A percentile compares a stretch with the other conserved stretches of the same genome.
Evolutionary conservation across 2,113 vertebrate genomes (phyloP).

Genomic region (Eretmochelys imbricata): DNA sequence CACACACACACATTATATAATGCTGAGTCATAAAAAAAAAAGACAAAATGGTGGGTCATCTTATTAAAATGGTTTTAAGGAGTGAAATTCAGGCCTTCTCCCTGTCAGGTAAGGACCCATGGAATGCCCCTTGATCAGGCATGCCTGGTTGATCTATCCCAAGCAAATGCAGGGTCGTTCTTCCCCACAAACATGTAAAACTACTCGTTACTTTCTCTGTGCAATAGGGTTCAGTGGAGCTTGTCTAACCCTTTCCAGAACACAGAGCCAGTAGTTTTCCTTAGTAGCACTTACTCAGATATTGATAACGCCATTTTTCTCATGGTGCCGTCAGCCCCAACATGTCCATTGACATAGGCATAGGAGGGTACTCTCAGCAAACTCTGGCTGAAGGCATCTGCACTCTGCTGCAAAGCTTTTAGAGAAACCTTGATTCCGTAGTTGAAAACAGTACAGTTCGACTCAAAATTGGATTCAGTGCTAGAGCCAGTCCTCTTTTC

Average conservation of each 20-base stretch:
- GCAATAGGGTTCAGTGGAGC: not conserved
- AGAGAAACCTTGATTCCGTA: not conserved
- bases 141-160: not conserved
- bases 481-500: not conserved
- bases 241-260: not conserved
- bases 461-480: not conserved
- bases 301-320: slow-evolving; percentile 14
- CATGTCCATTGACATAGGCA: not conserved
- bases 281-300: slow-evolving; percentile 37
- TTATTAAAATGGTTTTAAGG: not conserved
- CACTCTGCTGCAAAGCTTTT: not conserved
- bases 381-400: not conserved
- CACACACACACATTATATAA: too few relatives aligned
- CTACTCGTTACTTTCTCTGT: not conserved
- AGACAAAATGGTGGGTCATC: too few relatives aligned
- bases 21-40: too few relatives aligned
- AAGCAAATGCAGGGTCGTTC: not conserved
- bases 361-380: not conserved
- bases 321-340: not conserved
- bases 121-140: not conserved
- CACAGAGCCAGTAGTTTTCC: not conserved
- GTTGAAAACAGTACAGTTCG: not conserved
- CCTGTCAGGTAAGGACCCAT: not conserved
- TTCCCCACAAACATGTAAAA: not conserved
- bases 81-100: not conserved